phyloP scores from a whole-genome alignment of 2,888 invertebrate genomes.

The Dyspetes luteomarginatus region DNA sequence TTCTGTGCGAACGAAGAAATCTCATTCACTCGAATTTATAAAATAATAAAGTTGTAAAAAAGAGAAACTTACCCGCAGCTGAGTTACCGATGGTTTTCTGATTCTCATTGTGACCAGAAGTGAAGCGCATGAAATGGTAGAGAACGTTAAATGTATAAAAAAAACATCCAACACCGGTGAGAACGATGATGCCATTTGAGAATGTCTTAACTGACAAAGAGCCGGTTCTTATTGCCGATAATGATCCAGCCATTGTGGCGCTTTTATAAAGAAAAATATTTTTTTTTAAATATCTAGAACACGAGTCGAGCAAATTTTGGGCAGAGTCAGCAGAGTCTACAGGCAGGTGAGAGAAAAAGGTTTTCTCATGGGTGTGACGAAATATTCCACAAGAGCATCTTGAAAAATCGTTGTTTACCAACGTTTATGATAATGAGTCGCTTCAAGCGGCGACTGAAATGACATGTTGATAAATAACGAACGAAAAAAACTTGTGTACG shows the following conservation, averaged over 20 bases:
- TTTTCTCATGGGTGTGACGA: conserved; percentile 1
- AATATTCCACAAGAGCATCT: conserved; percentile 28
- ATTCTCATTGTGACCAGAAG: conserved; percentile 84
- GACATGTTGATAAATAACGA: background rate
- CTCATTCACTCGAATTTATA: too few species aligned
- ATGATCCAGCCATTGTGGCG: conserved; percentile 28
- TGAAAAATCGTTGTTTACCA: conserved; percentile 23
- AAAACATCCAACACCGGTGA: conserved; percentile 83
- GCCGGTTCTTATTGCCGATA: conserved; percentile 6
- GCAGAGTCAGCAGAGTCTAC: background rate
- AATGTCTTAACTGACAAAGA: conserved; percentile 2
- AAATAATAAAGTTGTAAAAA: too few species aligned
- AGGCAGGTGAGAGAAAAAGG: background rate
- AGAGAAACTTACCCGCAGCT: conserved; percentile 68
- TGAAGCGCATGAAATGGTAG: conserved; percentile 85
- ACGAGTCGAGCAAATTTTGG: background rate
- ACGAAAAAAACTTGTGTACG: background rate
- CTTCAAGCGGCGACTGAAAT: conserved; percentile 15
- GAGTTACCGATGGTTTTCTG: conserved; percentile 68
- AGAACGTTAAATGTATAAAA: conserved; percentile 85
- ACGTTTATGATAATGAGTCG: background rate
- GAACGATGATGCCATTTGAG: conserved; percentile 76
- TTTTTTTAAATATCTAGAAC: too few species aligned
- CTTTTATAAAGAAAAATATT: conserved; percentile 2
- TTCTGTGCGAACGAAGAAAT: too few species aligned